Conservation (phyloP, 2,888 invertebrate species). For the Epistrophella euchroma region DNA sequence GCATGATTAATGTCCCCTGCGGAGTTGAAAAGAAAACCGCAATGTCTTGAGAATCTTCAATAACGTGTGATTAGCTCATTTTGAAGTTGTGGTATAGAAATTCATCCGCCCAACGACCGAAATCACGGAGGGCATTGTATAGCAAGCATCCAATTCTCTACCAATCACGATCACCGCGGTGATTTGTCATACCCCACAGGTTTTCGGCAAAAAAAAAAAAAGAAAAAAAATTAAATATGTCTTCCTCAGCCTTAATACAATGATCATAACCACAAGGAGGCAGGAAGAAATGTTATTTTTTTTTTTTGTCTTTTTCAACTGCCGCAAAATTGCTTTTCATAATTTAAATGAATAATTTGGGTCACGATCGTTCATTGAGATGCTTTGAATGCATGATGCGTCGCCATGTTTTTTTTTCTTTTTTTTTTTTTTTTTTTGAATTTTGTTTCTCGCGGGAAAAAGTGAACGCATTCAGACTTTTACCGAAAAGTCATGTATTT, state of each 20-base stretch:
- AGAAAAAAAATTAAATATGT: constrained; percentile 18
- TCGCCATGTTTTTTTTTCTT: constrained; percentile 30
- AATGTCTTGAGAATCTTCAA: constrained; percentile 28
- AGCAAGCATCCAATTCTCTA: constrained; percentile 34
- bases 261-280: constrained; percentile 44
- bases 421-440: neutral
- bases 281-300: constrained; percentile 42
- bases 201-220: constrained; percentile 7
- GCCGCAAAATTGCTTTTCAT: constrained; percentile 71
- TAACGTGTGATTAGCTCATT: constrained; percentile 54
- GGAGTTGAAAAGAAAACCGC: constrained; percentile 48
- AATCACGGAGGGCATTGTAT: constrained; percentile 47
- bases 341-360: constrained; percentile 75
- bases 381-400: constrained; percentile 61
- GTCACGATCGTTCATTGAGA: constrained; percentile 74
- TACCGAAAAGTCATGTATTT: constrained; percentile 38
- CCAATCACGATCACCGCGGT: constrained; percentile 63
- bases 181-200: constrained; percentile 73
- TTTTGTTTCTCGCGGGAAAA: constrained; percentile 32
- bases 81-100: constrained; percentile 9
- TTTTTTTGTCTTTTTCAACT: constrained; percentile 8
- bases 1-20: constrained; percentile 30
- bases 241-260: constrained; percentile 29
- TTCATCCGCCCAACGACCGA: constrained; percentile 28
- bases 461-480: constrained; percentile 69